These are phyloP conservation scores for Aleiodes testaceus DNA, from an alignment of 2,888 invertebrate genomes.

Conservation along the genomic window DNA sequence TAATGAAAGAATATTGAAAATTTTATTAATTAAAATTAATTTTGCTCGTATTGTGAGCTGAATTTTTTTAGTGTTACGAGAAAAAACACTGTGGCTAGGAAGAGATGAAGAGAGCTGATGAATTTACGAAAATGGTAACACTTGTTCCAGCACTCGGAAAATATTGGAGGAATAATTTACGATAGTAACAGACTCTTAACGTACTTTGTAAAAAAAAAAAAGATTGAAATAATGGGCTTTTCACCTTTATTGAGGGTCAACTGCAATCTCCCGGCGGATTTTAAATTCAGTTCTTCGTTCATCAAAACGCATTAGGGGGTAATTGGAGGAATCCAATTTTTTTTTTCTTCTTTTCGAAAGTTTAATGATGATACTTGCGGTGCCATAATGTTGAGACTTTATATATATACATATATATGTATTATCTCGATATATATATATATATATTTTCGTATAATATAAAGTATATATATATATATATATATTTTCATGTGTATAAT, in stretches of 20 bases:
- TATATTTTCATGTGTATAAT: conserved; percentile 70
- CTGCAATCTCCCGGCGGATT: conserved; percentile 42
- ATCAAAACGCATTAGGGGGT: conserved; percentile 13
- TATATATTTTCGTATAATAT: conserved; percentile 56
- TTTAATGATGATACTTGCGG: conserved; percentile 61
- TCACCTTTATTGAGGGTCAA: conserved; percentile 26
- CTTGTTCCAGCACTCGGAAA: conserved; percentile 8
- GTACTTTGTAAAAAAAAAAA: conserved; percentile 32
- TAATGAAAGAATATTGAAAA: conserved; percentile 25
- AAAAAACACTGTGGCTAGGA: conserved; percentile 22
- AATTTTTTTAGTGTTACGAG: background rate
- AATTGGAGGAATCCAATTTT: conserved; percentile 7
- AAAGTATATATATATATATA: conserved; percentile 59
- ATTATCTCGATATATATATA: conserved; percentile 56
- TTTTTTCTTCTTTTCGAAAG: conserved; percentile 20
- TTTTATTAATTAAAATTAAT: background rate
- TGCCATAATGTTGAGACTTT: conserved; percentile 72
- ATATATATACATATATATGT: conserved; percentile 63
- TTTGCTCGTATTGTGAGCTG: too few relatives aligned
- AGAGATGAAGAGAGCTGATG: conserved; percentile 28
- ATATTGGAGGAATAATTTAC: conserved; percentile 20
- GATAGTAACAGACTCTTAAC: conserved; percentile 16
- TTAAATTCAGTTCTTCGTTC: conserved; percentile 25
- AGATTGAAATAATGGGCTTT: conserved; percentile 29
- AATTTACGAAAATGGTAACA: conserved; percentile 36